Conservation (phyloP, 1,140 invertebrate genomes). For the Leptonema lineaticorne region DNA sequence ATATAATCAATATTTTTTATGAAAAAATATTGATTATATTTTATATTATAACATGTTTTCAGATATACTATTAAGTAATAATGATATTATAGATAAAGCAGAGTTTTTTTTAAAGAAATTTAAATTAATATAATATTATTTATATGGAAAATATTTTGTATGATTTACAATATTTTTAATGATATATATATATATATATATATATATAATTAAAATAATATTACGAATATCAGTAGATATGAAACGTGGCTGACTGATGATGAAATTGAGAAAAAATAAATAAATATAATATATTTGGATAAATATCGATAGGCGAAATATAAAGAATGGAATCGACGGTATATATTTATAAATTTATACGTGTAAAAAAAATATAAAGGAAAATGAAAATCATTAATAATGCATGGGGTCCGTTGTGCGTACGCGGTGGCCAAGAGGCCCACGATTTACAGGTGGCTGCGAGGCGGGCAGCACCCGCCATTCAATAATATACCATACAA, state of each 20-base stretch:
- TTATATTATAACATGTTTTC: too few relatives aligned
- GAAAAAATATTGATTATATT: too few relatives aligned
- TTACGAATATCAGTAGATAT: background rate
- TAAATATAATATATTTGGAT: constrained; percentile 33
- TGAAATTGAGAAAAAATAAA: too few relatives aligned
- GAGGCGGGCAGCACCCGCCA: constrained; percentile 22
- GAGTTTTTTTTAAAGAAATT: too few relatives aligned
- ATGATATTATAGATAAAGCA: too few relatives aligned
- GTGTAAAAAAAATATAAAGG: background rate
- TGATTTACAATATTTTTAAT: too few relatives aligned
- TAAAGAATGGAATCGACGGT: background rate
- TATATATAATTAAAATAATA: background rate
- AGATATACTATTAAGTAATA: too few relatives aligned
- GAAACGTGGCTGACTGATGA: too few relatives aligned
- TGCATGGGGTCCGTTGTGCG: background rate
- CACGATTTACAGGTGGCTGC: constrained; percentile 39
- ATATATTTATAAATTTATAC: constrained; percentile 30
- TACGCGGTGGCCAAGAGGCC: constrained; percentile 19
- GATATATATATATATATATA: background rate
- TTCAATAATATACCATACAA: constrained; percentile 27
- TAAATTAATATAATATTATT: too few relatives aligned
- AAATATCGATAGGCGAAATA: constrained; percentile 40
- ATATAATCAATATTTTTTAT: too few relatives aligned
- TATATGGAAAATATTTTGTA: too few relatives aligned
- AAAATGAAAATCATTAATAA: background rate